Evolutionary conservation across 1,140 invertebrate species (phyloP).

Genomic region (Lordiphosa collinella): DNA sequence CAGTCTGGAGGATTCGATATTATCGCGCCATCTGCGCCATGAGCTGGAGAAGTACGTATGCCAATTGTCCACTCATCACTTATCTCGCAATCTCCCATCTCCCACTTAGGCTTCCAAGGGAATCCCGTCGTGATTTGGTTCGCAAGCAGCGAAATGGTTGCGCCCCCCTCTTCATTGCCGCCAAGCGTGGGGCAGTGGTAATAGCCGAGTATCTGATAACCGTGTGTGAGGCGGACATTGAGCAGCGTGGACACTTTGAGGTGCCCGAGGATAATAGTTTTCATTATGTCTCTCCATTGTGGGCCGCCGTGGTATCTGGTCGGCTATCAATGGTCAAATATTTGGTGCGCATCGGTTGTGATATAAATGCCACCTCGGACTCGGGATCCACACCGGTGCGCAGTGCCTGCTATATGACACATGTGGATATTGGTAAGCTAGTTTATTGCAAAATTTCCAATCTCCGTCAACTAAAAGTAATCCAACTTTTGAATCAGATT

Average conservation of each 20-base stretch:
- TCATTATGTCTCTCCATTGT: constrained; percentile 93
- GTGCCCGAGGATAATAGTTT: constrained; percentile 86
- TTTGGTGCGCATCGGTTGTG: constrained; percentile 89
- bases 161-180: constrained; percentile 92
- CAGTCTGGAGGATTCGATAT: constrained; percentile 60
- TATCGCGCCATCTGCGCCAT: constrained; percentile 63
- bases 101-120: constrained; percentile 50
- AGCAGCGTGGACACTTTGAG: constrained; percentile 90
- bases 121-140: constrained; percentile 68
- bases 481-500: no score
- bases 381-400: constrained; percentile 91
- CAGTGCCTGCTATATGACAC: constrained; percentile 96
- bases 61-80: constrained; percentile 8
- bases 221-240: constrained; percentile 90
- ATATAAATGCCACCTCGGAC: constrained; percentile 92
- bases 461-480: background rate
- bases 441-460: no score
- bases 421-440: constrained; percentile 85
- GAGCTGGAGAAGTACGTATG: constrained; percentile 74
- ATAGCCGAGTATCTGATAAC: constrained; percentile 93
- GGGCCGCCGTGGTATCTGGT: constrained; percentile 95
- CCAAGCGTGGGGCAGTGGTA: constrained; percentile 90
- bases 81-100: constrained; percentile 10
- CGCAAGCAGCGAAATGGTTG: constrained; percentile 84
- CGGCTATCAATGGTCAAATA: constrained; percentile 88